phyloP scores from a whole-genome alignment of 2,797 vertebrate genomes.

The Steatocranus sp. region DNA sequence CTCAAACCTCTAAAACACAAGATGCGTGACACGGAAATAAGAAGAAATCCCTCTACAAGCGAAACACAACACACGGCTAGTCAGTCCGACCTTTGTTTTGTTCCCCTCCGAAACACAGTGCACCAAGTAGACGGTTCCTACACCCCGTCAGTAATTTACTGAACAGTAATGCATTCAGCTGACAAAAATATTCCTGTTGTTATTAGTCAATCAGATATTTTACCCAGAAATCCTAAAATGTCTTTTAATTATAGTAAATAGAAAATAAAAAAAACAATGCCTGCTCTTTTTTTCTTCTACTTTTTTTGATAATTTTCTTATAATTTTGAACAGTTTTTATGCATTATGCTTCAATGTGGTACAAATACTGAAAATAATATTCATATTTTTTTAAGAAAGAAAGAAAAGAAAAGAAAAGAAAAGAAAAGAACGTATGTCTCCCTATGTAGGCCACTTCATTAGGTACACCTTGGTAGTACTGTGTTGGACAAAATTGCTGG shows the following conservation, averaged over 20 bases:
- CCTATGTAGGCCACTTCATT: not conserved
- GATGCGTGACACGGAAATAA: not conserved
- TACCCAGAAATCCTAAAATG: not conserved
- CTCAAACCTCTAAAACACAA: not conserved
- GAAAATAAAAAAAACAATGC: not conserved
- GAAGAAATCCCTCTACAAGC: not conserved
- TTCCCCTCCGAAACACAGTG: not conserved
- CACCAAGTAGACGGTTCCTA: not conserved
- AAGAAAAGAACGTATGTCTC: not conserved
- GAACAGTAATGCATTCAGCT: not conserved
- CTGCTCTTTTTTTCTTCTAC: not conserved
- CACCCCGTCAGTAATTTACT: not conserved
- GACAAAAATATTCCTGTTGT: not conserved
- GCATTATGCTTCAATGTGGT: not conserved
- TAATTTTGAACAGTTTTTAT: not conserved
- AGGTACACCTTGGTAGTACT: not conserved
- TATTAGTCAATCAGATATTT: not conserved
- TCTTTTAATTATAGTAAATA: not conserved
- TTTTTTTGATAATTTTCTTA: not conserved
- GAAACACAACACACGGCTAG: not conserved
- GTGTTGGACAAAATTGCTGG: not conserved
- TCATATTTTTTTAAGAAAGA: not conserved
- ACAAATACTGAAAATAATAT: not conserved
- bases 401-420: fast-evolving
- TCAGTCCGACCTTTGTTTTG: not conserved